Evolutionary conservation across 1,140 invertebrate species (phyloP).

Genomic region (Papilio helenus): DNA sequence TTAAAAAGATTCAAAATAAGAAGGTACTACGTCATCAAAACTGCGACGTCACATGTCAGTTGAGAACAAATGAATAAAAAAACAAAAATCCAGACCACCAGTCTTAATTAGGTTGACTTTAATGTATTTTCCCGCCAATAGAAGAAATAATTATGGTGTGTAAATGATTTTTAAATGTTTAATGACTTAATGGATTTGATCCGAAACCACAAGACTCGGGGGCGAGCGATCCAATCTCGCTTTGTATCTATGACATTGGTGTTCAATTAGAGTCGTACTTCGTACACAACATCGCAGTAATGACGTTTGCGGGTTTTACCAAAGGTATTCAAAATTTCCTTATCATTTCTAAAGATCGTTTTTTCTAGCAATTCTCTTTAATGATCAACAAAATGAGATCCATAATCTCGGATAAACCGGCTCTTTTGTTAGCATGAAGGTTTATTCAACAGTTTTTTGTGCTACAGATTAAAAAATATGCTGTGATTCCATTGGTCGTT

Average conservation of each 20-base stretch:
- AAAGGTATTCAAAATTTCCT: background rate
- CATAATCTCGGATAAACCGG: background rate
- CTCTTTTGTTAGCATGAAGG: background rate
- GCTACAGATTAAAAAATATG: background rate
- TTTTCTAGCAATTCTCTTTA: background rate
- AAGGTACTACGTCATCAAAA: no score
- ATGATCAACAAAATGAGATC: background rate
- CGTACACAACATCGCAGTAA: background rate
- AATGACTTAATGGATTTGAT: background rate
- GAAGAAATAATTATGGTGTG: no score
- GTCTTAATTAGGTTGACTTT: no score
- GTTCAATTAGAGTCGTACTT: background rate
- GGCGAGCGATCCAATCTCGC: background rate
- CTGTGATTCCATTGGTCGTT: background rate
- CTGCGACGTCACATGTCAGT: no score
- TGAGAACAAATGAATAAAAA: no score
- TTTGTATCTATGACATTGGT: background rate
- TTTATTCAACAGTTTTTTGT: background rate
- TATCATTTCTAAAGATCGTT: background rate
- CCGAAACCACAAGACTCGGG: background rate
- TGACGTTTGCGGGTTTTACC: conserved; percentile 23
- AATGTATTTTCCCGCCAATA: no score
- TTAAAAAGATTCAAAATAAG: no score
- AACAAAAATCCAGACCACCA: no score
- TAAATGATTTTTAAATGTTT: background rate